Base-by-base conservation (phyloP, 2,113 vertebrate species). In the Channa argus region DNA sequence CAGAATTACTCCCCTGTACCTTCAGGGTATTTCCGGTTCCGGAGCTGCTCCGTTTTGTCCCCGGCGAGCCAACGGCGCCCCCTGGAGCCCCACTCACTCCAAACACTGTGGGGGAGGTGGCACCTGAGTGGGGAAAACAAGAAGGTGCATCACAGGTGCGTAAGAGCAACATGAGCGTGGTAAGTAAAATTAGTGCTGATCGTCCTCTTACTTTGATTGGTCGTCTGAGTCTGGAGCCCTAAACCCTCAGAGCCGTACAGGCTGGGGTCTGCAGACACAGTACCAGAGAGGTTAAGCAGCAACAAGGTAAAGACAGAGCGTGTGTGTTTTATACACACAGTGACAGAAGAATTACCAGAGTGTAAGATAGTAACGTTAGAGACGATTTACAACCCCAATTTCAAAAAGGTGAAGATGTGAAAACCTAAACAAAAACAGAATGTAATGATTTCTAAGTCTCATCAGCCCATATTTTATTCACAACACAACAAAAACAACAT, bases 21-120 rank as follows among this genome's bases (percentile, higher is more conserved):
- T 99, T 99, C 53, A 99, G 92, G 0, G 98, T 99, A 92, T 99
- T 99, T 44, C 97, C 94, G 0, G 94, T 94, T 14, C 87, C 92
- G 1, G 94, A 94, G 15, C 92, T 96, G 0, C 95, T 97, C 36
- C 98, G 96, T 82, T 99, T 99, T 11, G 97, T 95, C 0, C 97
- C 98, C 0, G 98, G 97, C 3, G 97, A 99, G 58, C 96, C 95
- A 4, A 44, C 84, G 0, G 71, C 68, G 0, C 58, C 86, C 4
- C 76, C 89, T 9, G 88, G 74, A 70, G 86, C 44, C 0, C 67
- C 85, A 3, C 73, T 74, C 33, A 53, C 73, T 12, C 82, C 80
- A 14, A 6, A 79, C 13, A 82, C 87, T 0, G 84, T 76, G 0
- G 92, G 83, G 11, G 85, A 85, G 33, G 73, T 71, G 53, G 51